Base-by-base conservation (phyloP, 2,888 invertebrate species). In the Dolomedes plantarius region DNA sequence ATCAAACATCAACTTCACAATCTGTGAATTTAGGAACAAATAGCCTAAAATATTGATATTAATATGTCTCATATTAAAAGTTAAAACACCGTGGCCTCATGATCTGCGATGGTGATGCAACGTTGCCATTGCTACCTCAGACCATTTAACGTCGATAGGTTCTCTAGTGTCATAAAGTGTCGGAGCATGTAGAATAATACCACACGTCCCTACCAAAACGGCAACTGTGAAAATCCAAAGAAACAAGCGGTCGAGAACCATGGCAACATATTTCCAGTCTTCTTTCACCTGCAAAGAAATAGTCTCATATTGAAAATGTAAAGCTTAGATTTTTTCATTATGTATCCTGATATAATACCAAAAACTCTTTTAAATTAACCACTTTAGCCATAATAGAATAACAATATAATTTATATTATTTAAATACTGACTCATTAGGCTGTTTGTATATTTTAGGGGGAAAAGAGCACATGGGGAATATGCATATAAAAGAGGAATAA, bases 91-190 rank as follows among this genome's bases (percentile, higher is more conserved):
- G 31, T 28, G 28, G 7, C 56, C 19, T 73, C 73, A 73, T 56
- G 73, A 56, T 16, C 56, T 1, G 19, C 67, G 64, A 19, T 73
- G 56, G 36, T 76, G 82, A 28, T 71, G 64, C 67, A 69, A 32
- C 1, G 82, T 76, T 6, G 82, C 75, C 67, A 56, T 82, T 16
- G 76, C 75, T 27, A 82, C 82, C 46, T 82, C 82, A 9, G 82
- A 82, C 92, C 95, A 95, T 91, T 95, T 95, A 91, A 96, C 95
- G 92, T 97, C 96, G 89, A 97, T 96, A 88, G 95, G 95, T 91
- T 94, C 94, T 89, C 96, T 93, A 91, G 95, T 95, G 91, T 96
- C 96, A 92, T 97, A 97, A 23, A 97, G 93, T 46, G 96, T 96
- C 27, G 97, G 97, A 9, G 97, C 97, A 92, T 96, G 96, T 64